Evolutionary conservation across 2,888 invertebrate species (phyloP), one percentile per base, ranked within the genome.

Genomic region (Sinotaia quadrata): DNA sequence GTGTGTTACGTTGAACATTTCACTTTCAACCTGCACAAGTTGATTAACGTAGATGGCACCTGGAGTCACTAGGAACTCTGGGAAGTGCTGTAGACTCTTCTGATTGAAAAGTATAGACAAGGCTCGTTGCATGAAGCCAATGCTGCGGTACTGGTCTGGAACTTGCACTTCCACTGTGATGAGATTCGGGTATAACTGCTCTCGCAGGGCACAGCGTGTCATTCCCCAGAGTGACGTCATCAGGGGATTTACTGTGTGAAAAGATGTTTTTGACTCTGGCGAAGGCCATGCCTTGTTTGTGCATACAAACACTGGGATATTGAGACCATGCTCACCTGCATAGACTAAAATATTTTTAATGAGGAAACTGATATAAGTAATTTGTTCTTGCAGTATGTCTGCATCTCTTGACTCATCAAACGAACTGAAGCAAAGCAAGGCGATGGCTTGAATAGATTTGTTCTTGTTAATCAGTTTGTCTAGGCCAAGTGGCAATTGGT

Each of bases 211-310:
- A 21, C 69, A 71, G 8, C 75, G 56, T 2, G 66, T 67, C 59
- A 75, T 47, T 2, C 75, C 73, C 75, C 75, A 75, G 18, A 72
- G 24, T 5, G 73, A 69, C 4, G 75, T 68, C 68, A 71, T 63
- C 8, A 67, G 31, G 3, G 71, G 67, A 56, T 71, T 71, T 7
- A 71, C 60, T 10, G n/a, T 62, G 57, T 63, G 59, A 8, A 37
- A 18, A 24, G 58, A 51, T 18, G 29, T 7, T 10, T 31, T 36
- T 8, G 18, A 47, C 4, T 29, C 44, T 36, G 57, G 52, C 3
- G 63, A 54, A 2, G 58, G 63, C 51, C 57, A 71, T 7, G 71
- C 68, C 27, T 58, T 62, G 52, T 47, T 62, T 15, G 71, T 71
- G 67, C 67, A 71, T 29, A 71, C 44, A 33, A 54, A 71, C 21